phyloP scores from a whole-genome alignment of 2,113 vertebrate species.

The Cyprinus carpio region DNA sequence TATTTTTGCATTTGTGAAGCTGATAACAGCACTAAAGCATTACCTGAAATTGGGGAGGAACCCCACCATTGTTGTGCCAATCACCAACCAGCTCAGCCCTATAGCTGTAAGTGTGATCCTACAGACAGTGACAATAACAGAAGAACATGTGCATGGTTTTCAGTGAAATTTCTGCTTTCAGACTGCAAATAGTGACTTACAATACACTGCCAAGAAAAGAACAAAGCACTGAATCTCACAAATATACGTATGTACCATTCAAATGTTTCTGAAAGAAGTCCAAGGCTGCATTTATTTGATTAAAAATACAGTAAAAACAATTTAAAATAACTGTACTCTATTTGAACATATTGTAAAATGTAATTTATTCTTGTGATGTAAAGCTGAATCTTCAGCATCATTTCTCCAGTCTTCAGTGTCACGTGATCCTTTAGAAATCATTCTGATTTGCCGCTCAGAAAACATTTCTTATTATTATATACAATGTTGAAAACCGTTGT shows the following conservation, averaged over 20 bases:
- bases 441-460: background rate
- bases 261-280: background rate
- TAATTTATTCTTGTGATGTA: background rate
- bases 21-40: conserved; percentile 17
- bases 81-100: conserved; percentile 88
- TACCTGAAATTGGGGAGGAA: conserved; percentile 88
- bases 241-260: background rate
- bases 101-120: conserved; percentile 85
- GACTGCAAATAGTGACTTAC: background rate
- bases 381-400: background rate
- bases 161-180: background rate
- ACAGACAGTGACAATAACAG: conserved; percentile 21
- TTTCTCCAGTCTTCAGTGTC: background rate
- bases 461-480: background rate
- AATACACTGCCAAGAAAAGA: background rate
- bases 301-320: background rate
- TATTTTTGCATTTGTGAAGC: background rate
- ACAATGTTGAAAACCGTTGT: background rate
- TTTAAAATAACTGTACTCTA: background rate
- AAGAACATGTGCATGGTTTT: background rate
- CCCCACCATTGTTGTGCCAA: conserved; percentile 86
- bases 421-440: background rate
- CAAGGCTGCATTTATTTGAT: background rate
- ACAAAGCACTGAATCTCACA: background rate
- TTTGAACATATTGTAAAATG: background rate